Conservation (phyloP, 2,888 invertebrate genomes). For the Melanostoma mellinum region DNA sequence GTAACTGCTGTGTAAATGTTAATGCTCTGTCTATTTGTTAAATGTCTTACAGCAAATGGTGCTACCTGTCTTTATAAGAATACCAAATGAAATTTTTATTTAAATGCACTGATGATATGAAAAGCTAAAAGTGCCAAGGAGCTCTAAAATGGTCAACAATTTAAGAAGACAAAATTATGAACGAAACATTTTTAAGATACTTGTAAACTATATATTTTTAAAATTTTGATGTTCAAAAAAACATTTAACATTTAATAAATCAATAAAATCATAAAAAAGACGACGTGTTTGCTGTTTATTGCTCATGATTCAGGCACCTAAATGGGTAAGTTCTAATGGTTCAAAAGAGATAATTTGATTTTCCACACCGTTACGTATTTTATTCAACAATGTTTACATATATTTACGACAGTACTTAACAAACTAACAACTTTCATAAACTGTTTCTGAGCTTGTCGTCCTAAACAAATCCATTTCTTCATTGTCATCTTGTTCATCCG, state of each 20-base stretch:
- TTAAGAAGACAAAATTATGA: conserved; percentile 24
- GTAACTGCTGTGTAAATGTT: conserved; percentile 21
- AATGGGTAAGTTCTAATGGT: no score
- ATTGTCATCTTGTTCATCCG: conserved; percentile 3
- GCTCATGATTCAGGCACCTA: no score
- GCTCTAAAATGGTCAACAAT: conserved; percentile 30
- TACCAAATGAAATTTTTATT: neutral
- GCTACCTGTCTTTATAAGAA: conserved; percentile 49
- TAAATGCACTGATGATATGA: conserved; percentile 41
- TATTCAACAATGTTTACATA: neutral
- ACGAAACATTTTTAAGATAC: conserved; percentile 30
- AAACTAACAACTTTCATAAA: neutral
- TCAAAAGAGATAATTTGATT: no score
- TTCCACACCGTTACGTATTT: neutral
- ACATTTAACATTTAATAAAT: conserved; percentile 26
- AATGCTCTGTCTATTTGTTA: conserved; percentile 27
- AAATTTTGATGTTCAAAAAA: conserved; percentile 56
- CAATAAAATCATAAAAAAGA: no score
- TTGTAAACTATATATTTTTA: conserved; percentile 60
- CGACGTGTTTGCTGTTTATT: neutral
- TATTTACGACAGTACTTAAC: neutral
- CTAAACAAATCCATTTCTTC: neutral
- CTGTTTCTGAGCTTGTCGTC: neutral
- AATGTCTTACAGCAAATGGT: conserved; percentile 47
- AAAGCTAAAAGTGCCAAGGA: conserved; percentile 12